Evolutionary conservation across 2,888 invertebrate species (phyloP).

Genomic region (Hydraecia micacea): DNA sequence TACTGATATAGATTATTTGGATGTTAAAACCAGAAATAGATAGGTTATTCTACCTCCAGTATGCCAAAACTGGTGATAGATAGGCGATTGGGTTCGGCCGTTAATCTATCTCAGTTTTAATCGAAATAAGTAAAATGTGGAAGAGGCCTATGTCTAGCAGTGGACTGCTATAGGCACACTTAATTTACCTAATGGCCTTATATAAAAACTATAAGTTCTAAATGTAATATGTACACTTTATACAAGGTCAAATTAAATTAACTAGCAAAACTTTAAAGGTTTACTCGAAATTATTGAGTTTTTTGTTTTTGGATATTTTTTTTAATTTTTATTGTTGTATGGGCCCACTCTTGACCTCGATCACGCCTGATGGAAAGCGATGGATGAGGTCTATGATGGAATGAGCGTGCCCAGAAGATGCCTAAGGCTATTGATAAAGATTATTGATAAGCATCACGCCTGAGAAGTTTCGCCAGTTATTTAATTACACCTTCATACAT

Average conservation of each 20-base stretch:
- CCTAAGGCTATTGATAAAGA: too few species aligned
- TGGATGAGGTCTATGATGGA: too few species aligned
- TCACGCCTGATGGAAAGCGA: too few species aligned
- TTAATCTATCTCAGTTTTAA: neutral
- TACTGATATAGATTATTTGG: too few species aligned
- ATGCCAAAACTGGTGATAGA: too few species aligned
- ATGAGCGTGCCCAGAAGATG: too few species aligned
- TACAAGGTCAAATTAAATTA: neutral
- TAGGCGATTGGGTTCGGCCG: too few species aligned
- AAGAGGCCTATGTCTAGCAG: neutral
- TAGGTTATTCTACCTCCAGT: too few species aligned
- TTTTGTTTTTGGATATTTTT: neutral
- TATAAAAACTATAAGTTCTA: neutral
- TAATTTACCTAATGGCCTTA: neutral
- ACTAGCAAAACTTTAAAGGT: neutral
- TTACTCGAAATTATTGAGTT: neutral
- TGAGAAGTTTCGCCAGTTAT: neutral
- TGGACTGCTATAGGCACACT: neutral
- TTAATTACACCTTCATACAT: too few species aligned
- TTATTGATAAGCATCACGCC: neutral
- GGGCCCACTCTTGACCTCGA: too few species aligned
- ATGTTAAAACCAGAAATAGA: too few species aligned
- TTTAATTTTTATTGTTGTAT: too few species aligned
- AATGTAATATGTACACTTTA: neutral
- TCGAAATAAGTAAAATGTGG: neutral